Evolutionary conservation across 2,888 invertebrate species (phyloP).

Genomic region (Mythimna loreyi): DNA sequence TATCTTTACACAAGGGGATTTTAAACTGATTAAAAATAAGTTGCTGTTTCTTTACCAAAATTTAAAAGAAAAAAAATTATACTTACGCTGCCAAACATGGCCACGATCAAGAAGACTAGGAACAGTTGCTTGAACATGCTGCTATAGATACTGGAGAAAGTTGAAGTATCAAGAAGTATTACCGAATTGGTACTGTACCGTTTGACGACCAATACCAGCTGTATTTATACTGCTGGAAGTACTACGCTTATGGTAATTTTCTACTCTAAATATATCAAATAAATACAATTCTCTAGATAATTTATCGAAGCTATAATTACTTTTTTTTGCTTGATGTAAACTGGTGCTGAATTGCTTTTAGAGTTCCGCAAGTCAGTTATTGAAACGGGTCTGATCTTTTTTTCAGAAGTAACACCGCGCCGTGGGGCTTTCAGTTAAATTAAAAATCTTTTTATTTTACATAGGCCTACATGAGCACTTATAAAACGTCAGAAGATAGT

Average conservation of each 20-base stretch:
- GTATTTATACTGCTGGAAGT: conserved; percentile 7
- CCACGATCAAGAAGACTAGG: not conserved
- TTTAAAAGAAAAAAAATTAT: not conserved
- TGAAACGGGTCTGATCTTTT: too few relatives aligned
- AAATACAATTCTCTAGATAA: not conserved
- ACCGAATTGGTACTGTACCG: not conserved
- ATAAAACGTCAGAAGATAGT: too few relatives aligned
- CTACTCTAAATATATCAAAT: not conserved
- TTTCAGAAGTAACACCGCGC: too few relatives aligned
- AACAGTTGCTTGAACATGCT: conserved; percentile 15
- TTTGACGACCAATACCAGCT: not conserved
- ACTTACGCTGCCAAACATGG: conserved; percentile 5
- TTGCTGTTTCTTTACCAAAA: not conserved
- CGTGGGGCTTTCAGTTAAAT: too few relatives aligned
- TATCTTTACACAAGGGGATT: too few relatives aligned
- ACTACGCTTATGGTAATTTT: not conserved
- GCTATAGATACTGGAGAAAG: not conserved
- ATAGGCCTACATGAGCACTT: too few relatives aligned
- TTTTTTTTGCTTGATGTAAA: too few relatives aligned
- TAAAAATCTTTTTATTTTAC: too few relatives aligned
- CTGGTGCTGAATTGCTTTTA: too few relatives aligned
- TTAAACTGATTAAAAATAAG: too few relatives aligned
- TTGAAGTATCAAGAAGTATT: not conserved
- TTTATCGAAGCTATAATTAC: not conserved
- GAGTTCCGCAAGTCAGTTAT: too few relatives aligned